Conservation (phyloP, 2,888 invertebrate genomes). For the Parnassius smintheus region DNA sequence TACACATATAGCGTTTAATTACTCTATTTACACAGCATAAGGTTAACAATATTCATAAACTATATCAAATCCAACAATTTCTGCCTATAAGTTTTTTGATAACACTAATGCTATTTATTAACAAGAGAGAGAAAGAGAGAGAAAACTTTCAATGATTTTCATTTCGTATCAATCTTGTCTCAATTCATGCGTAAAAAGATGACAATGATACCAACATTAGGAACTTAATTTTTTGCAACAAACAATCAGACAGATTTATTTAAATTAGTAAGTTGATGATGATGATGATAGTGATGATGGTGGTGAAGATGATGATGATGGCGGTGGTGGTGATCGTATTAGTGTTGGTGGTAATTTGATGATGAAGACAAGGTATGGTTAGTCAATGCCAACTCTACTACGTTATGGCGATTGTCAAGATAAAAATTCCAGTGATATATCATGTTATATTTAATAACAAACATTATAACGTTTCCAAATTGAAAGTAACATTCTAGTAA, state of each 20-base stretch:
- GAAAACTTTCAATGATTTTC: slow-evolving; percentile 67
- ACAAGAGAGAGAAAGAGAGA: slow-evolving; percentile 75
- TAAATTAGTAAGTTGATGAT: too few relatives aligned
- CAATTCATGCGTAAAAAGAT: slow-evolving; percentile 52
- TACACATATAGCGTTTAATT: slow-evolving; percentile 82
- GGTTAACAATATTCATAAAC: slow-evolving; percentile 81
- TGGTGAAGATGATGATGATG: too few relatives aligned
- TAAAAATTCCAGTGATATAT: slow-evolving; percentile 53
- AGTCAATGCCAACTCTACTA: slow-evolving; percentile 1
- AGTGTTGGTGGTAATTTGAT: too few relatives aligned
- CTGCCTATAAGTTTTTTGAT: slow-evolving; percentile 72
- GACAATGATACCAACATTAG: slow-evolving; percentile 54
- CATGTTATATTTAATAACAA: slow-evolving; percentile 58
- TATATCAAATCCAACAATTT: slow-evolving; percentile 82
- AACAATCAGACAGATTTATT: too few relatives aligned
- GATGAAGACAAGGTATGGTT: not conserved
- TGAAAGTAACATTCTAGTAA: slow-evolving; percentile 74
- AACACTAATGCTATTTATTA: slow-evolving; percentile 77
- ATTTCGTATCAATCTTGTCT: slow-evolving; percentile 50
- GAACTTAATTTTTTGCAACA: slow-evolving; percentile 48
- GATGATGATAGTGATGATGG: too few relatives aligned
- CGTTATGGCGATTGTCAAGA: slow-evolving; percentile 39
- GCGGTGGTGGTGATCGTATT: too few relatives aligned
- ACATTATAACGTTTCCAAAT: slow-evolving; percentile 57
- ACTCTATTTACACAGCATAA: slow-evolving; percentile 81